Percentiles rank a stretch among this genome's conserved stretches.
These are phyloP conservation scores for Oryzias dopingdopingensis DNA, from an alignment of 2,797 vertebrate species.

Conservation along the genomic window DNA sequence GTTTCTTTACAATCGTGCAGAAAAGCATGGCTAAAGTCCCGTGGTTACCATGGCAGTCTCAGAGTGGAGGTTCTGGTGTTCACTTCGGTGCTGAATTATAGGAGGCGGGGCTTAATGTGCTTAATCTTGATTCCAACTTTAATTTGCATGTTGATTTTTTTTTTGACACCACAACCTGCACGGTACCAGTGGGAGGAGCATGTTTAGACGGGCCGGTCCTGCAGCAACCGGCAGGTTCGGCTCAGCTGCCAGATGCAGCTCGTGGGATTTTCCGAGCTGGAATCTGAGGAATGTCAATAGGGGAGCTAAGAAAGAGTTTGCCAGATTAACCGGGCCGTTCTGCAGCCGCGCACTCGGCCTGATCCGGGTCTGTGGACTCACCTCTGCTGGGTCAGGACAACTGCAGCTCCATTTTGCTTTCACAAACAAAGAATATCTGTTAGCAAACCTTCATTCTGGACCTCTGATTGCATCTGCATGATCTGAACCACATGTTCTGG, in stretches of 20 bases:
- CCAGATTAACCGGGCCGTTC: conserved; percentile 38
- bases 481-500: too few relatives aligned
- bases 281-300: conserved; percentile 57
- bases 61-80: background rate
- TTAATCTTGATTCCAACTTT: too few relatives aligned
- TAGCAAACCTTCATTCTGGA: too few relatives aligned
- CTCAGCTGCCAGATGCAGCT: background rate
- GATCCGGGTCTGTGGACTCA: conserved; percentile 3
- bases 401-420: background rate
- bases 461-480: too few relatives aligned
- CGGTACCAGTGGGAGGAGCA: too few relatives aligned
- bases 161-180: too few relatives aligned
- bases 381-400: background rate
- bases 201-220: background rate
- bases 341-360: background rate
- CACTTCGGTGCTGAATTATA: background rate
- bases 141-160: too few relatives aligned
- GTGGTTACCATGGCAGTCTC: conserved; percentile 20
- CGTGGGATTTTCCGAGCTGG: conserved; percentile 38
- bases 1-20: conserved; percentile 7
- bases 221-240: background rate
- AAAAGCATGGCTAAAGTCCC: conserved; percentile 2
- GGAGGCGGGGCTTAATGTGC: background rate
- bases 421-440: too few relatives aligned
- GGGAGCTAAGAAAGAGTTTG: conserved; percentile 23